Conservation (phyloP, 1,140 invertebrate species). For the Brachionus angularis region DNA sequence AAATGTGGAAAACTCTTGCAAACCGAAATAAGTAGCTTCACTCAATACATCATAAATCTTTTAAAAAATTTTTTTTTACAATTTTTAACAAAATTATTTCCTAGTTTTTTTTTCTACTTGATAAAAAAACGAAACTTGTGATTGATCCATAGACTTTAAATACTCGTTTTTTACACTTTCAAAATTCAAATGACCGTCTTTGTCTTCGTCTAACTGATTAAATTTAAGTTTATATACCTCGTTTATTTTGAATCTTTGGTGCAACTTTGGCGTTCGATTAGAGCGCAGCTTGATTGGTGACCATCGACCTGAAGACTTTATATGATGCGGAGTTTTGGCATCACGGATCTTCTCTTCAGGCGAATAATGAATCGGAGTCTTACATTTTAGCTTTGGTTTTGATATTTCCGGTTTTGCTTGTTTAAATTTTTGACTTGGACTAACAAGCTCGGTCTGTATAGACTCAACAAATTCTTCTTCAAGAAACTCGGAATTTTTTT, state of each 20-base stretch:
- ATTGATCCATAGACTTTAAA: conserved; percentile 24
- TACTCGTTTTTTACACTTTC: neutral
- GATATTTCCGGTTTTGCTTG: conserved; percentile 1
- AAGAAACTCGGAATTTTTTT: neutral
- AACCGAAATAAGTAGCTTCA: conserved; percentile 29
- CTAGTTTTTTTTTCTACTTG: neutral
- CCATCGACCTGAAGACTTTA: conserved; percentile 6
- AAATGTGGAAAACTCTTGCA: conserved; percentile 32
- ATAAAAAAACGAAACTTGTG: conserved; percentile 34
- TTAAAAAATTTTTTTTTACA: neutral
- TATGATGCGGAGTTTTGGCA: neutral
- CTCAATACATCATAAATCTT: conserved; percentile 26
- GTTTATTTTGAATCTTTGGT: conserved; percentile 16
- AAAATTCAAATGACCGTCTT: conserved; percentile 25
- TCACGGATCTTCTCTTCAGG: conserved; percentile 16
- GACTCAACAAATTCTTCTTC: neutral
- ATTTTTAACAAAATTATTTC: neutral
- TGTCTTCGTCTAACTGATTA: conserved; percentile 15
- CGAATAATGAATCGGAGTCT: conserved; percentile 30
- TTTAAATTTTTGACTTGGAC: neutral
- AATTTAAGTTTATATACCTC: neutral
- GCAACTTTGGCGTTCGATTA: neutral
- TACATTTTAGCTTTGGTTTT: neutral
- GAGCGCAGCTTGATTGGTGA: conserved; percentile 25
- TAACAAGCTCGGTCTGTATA: neutral